Base-by-base conservation (phyloP, 2,888 invertebrate genomes). In the Deladenus siricidicola region DNA sequence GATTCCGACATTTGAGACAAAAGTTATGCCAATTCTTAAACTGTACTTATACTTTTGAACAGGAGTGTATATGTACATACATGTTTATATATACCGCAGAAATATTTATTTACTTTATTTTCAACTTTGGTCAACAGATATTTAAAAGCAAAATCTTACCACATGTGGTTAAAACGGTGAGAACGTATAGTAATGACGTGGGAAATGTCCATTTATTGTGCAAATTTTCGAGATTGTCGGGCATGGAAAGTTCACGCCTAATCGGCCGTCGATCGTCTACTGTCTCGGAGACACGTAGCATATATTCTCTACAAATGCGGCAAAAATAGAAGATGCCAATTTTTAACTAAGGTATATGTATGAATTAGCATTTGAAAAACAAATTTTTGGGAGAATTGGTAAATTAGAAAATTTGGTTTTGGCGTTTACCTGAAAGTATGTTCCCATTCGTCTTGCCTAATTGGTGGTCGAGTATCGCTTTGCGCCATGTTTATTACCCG, bases 81-180 rank as follows among this genome's bases (percentile, higher is more conserved):
- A 19, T 39, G 19, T 2, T 0, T 19, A 21, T 23, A n/a, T 17
- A 14, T 44, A 49, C 28, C 54, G 14, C 17, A 51, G 39, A 1
- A 8, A 26, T 3, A 3, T 17, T 0, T n/a, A n/a, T 10, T 56
- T 23, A 19, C 19, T 21, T 23, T 4, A n/a, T 17, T 17, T 4
- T 19, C 14, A 28, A 56, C 10, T 26, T n/a, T n/a, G 23, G 10
- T 6, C 21, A 4, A n/a, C n/a, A n/a, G n/a, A n/a, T n/a, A n/a
- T n/a, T n/a, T n/a, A n/a, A n/a, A n/a, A n/a, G n/a, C 10, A 50
- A 52, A 60, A 43, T 8, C 48, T 24, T 19, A 77, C 79, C 78
- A 62, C 79, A 79, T 67, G 79, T 78, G 21, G 79, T 79, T 48
- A 79, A 62, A 21, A 79, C 79, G n/a, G 79, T 79, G 21, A 79